Evolutionary conservation across 2,113 vertebrate genomes (phyloP), one percentile per base, ranked within the genome.

Genomic region (Cyprinodon brontotheroides): DNA sequence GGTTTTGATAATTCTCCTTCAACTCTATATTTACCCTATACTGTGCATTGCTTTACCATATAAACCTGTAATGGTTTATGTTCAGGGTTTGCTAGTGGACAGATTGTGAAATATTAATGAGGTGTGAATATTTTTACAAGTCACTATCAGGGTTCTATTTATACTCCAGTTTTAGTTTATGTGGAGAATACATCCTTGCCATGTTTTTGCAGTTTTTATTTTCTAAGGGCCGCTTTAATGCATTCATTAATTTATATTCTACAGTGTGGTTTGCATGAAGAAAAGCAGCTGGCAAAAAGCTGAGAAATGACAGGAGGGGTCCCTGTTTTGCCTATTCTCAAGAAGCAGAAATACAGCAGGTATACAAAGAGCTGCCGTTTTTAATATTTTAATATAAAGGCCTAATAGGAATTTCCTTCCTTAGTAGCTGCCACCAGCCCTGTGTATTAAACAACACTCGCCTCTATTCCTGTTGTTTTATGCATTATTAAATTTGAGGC

Each of bases 301-400:
- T 61, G 60, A 68, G 9, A 20, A 64, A 4, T 57, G 15, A 15
- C 45, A 43, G 2, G 38, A 10, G 17, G 41, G 11, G 45, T 29
- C 62, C 14, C 7, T 53, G 64, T 15, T 37, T 60, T 36, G 9
- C 15, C 3, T 3, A 22, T 39, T 65, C 29, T 29, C 60, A 4
- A 38, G 22, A 43, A 11, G n/a, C 20, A 29, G 12, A 60, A 43
- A 43, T 36, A 2, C 6, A 38, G 11, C 2, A 4, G 47, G 22
- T 4, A 47, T 71, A 15, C 40, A 20, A 29, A 15, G 22, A 62
- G 1, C 13, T 37, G 53, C 15, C 0, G 4, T 29, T 39, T 69
- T 69, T n/a, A 60, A 29, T 43, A 22, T 60, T 70, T 70, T 60
- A 60, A 53, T 50, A 50, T 50, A 45, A 37, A 36, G 29, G 45